phyloP scores from a whole-genome alignment of 2,888 invertebrate species.

The Agapostemon virescens region DNA sequence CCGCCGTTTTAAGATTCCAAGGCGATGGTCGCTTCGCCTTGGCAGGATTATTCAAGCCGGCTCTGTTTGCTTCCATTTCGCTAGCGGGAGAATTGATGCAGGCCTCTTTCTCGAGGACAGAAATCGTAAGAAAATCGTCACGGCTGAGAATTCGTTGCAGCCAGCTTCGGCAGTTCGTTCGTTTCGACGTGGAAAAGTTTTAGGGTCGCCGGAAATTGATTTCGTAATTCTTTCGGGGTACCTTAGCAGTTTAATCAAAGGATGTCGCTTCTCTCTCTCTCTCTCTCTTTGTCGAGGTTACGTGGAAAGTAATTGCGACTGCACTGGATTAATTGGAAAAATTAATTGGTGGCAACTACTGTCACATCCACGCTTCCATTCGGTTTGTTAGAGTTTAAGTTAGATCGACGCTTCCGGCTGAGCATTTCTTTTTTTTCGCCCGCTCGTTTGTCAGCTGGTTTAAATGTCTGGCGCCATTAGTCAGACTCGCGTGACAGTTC shows the following conservation, averaged over 20 bases:
- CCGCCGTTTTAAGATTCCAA: slow-evolving; percentile 41
- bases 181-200: not conserved
- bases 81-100: not conserved
- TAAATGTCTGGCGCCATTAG: no score
- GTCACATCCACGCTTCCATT: no score
- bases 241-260: not conserved
- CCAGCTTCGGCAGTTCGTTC: not conserved
- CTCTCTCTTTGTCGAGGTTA: no score
- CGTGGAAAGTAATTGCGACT: no score
- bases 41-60: slow-evolving; percentile 10
- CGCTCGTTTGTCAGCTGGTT: no score
- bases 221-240: not conserved
- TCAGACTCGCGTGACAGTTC: no score
- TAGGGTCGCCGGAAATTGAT: not conserved
- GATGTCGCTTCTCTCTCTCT: no score
- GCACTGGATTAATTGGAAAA: no score
- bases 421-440: no score
- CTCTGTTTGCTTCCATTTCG: not conserved
- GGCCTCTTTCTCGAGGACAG: not conserved
- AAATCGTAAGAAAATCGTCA: not conserved
- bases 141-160: not conserved
- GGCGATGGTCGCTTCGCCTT: slow-evolving; percentile 14
- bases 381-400: no score
- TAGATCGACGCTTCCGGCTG: no score
- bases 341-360: no score